phyloP scores from a whole-genome alignment of 37 sponge, comb jelly and placozoan species.

The Theonella swinhoei region DNA sequence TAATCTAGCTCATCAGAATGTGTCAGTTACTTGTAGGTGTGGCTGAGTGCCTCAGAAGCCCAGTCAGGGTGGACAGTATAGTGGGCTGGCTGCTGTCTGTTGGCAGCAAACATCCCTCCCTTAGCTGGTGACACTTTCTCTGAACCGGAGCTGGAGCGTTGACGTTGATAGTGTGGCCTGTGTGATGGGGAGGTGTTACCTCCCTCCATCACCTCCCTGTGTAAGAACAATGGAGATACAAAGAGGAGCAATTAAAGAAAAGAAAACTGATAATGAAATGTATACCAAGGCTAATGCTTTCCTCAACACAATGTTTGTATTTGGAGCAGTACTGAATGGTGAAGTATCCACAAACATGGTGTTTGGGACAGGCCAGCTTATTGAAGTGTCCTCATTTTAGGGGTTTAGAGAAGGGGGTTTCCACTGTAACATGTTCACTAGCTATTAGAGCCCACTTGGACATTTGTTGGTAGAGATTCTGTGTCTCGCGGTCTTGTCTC shows the following conservation, averaged over 20 bases:
- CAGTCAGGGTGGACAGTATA: constrained; percentile 78
- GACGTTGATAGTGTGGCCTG: constrained; percentile 2
- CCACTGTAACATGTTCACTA: too few species aligned
- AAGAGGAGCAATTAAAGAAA: background rate
- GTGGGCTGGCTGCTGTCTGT: constrained; percentile 66
- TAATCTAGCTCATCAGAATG: too few species aligned
- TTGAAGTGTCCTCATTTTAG: too few species aligned
- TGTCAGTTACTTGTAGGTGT: too few species aligned
- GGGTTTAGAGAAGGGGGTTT: too few species aligned
- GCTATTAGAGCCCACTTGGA: constrained; percentile 39
- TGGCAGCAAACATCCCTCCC: constrained; percentile 43
- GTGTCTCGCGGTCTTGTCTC: constrained; percentile 16
- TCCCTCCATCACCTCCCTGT: background rate
- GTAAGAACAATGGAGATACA: background rate
- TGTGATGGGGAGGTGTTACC: constrained; percentile 1
- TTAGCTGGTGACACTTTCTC: constrained; percentile 25
- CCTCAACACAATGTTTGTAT: background rate
- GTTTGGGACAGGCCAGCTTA: too few species aligned
- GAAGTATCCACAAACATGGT: too few species aligned
- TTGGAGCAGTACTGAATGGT: too few species aligned
- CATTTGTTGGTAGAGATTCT: constrained; percentile 28
- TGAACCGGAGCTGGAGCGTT: constrained; percentile 20
- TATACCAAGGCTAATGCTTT: background rate
- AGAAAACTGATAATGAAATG: too few species aligned
- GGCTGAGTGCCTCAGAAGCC: too few species aligned